Conservation (phyloP, 2,113 vertebrate genomes). For the Syngnathus scovelli region DNA sequence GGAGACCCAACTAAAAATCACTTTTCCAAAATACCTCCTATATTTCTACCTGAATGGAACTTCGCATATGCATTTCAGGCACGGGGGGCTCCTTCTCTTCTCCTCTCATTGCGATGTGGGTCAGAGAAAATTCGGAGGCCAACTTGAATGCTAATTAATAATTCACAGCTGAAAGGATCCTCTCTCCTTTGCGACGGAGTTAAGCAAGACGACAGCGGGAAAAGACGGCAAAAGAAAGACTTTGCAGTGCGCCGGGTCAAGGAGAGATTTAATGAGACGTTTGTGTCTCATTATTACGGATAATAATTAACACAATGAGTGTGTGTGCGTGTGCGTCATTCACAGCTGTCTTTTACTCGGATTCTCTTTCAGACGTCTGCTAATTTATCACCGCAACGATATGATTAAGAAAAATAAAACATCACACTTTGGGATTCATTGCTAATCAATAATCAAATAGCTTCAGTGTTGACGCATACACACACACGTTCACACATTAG, state of each 20-base stretch:
- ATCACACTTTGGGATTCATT: conserved; percentile 1
- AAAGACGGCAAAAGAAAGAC: conserved; percentile 18
- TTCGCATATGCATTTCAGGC: conserved; percentile 9
- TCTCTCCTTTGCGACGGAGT: conserved; percentile 23
- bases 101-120: conserved; percentile 6
- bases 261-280: conserved; percentile 66
- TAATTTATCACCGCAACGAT: neutral
- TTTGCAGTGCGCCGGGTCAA: conserved; percentile 44
- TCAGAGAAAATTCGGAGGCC: conserved; percentile 13
- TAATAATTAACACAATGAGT: conserved; percentile 53
- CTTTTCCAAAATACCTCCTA: neutral
- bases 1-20: neutral
- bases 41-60: neutral
- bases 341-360: conserved; percentile 3
- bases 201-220: conserved; percentile 11
- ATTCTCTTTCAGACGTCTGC: neutral
- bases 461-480: neutral
- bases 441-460: neutral
- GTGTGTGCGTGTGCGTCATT: conserved; percentile 23
- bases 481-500: conserved; percentile 11
- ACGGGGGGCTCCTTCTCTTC: neutral
- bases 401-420: neutral
- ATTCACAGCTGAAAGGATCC: conserved; percentile 32
- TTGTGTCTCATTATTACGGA: conserved; percentile 60
- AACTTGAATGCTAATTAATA: conserved; percentile 42